phyloP scores from a whole-genome alignment of 2,797 vertebrate genomes.

The Chloroceryle amazona region DNA sequence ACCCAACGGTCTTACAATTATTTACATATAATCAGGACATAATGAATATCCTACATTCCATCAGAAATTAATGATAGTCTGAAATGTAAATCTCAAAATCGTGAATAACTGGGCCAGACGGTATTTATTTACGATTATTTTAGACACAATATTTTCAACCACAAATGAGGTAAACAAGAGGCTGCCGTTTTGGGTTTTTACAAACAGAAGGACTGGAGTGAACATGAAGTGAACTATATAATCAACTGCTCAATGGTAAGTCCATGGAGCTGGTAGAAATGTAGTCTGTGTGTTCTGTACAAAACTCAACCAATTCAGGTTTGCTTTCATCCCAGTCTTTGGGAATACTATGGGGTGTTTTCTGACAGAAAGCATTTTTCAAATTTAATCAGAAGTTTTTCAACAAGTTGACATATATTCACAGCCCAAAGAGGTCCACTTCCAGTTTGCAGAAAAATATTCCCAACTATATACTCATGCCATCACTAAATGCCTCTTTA shows the following conservation, averaged over 20 bases:
- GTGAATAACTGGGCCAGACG: background rate
- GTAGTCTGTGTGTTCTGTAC: background rate
- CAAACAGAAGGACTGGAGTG: background rate
- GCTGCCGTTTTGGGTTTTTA: fast-evolving
- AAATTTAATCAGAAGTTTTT: background rate
- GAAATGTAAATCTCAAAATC: background rate
- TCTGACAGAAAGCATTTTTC: background rate
- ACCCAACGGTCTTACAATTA: background rate
- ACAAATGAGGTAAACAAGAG: background rate
- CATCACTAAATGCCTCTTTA: background rate
- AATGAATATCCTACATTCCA: background rate
- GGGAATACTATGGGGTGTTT: background rate
- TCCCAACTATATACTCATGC: background rate
- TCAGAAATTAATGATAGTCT: background rate
- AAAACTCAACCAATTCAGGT: background rate
- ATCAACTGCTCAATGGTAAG: background rate
- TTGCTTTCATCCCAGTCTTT: background rate
- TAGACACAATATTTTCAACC: background rate
- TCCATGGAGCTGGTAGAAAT: background rate
- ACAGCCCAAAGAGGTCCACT: background rate
- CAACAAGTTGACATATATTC: background rate
- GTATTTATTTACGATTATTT: background rate
- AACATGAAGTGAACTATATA: background rate
- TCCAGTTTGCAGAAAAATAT: background rate
- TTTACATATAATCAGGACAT: background rate